Base-by-base conservation (phyloP, 2,113 vertebrate species). In the Pluvialis apricaria region DNA sequence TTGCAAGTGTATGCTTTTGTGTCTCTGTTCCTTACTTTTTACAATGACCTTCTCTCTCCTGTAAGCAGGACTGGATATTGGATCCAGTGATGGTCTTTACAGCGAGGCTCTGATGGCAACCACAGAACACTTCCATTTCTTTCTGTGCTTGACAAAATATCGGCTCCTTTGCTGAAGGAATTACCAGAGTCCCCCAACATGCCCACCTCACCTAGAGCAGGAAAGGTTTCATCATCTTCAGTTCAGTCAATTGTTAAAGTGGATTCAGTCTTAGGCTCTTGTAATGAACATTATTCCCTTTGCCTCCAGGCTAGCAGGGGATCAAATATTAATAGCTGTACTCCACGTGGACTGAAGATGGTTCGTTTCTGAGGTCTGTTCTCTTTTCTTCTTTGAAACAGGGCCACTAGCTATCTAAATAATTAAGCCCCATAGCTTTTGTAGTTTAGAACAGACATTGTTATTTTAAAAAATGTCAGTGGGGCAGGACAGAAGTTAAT, bases 281-380 rank as follows among this genome's bases (percentile, higher is more conserved):
- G 94, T 70, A 90, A 91, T 86, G 95, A 96, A 83, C 91, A 91
- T 95, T 90, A 78, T 95, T 97, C 91, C 89, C 91, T 93, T 40
- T 97, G 95, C 95, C 96, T 90, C 68, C 84, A 24, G 95, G 95
- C 95, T 80, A 75, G 94, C 89, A 78, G 82, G 82, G 92, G 82
- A 97, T 97, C 94, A 96, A 96, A 92, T 96, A 97, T 97, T 97
- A 95, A 96, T 95, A 93, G 87, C 87, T 96, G 89, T 93, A 29
- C 78, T 92, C 89, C 91, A 18, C 8, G 32, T 73, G 91, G 93
- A 47, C 58, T 96, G 89, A 40, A 60, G 89, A 88, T 13, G 76
- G 82, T 60, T 95, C 13, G 0, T 75, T 90, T 81, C 94, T 77
- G 84, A 97, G 94, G 29, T 86, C 94, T 96, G 93, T 60, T 97